A percentile compares a stretch with the other conserved stretches of the same genome.
Conservation (phyloP, 2,113 vertebrate species). For the Scomber colias region DNA sequence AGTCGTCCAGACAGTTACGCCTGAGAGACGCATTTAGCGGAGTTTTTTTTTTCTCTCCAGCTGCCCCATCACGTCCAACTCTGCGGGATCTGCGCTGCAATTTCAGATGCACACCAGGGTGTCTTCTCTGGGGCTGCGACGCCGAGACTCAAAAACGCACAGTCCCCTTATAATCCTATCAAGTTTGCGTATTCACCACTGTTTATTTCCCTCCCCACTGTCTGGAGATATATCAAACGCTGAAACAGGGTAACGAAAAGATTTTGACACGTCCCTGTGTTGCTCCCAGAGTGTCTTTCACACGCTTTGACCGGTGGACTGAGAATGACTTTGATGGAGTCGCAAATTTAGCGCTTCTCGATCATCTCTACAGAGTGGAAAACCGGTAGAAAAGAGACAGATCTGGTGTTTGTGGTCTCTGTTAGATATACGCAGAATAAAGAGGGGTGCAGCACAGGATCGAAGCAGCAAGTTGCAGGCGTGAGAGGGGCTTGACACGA, state of each 20-base stretch:
- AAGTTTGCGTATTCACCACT: constrained; percentile 63
- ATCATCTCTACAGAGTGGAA: background rate
- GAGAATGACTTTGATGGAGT: constrained; percentile 21
- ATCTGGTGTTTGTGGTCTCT: constrained; percentile 5
- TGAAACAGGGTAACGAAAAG: background rate
- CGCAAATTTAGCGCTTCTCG: constrained; percentile 8
- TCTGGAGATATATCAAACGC: background rate
- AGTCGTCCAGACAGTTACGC: constrained; percentile 42
- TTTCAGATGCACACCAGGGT: constrained; percentile 70
- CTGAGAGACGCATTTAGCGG: constrained; percentile 57
- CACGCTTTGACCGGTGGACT: background rate
- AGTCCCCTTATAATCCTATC: constrained; percentile 48
- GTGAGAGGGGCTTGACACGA: constrained; percentile 23
- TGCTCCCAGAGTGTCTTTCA: background rate
- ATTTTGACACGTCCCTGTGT: background rate
- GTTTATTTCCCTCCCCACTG: constrained; percentile 13
- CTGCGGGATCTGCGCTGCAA: constrained; percentile 71
- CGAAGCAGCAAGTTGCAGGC: constrained; percentile 51
- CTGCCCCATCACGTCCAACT: constrained; percentile 66
- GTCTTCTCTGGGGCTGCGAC: constrained; percentile 61
- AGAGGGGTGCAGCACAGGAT: constrained; percentile 22
- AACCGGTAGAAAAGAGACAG: background rate
- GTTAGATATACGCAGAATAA: background rate
- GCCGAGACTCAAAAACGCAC: constrained; percentile 46
- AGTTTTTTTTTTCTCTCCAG: constrained; percentile 59